Percentiles rank a stretch among this genome's conserved stretches.
phyloP scores from a whole-genome alignment of 2,113 vertebrate species.

The Odontophorus gujanensis region DNA sequence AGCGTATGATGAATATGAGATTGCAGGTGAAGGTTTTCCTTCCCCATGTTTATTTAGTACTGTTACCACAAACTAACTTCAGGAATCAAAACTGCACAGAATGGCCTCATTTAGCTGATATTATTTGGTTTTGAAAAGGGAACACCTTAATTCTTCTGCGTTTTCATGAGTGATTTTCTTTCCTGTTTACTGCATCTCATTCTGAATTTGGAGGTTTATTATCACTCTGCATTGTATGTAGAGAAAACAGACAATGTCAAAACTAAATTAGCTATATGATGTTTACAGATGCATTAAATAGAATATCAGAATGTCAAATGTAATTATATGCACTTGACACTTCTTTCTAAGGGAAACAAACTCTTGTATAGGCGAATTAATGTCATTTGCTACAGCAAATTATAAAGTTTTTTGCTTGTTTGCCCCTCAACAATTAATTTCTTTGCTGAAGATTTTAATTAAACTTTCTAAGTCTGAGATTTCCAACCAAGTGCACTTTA shows the following conservation, averaged over 20 bases:
- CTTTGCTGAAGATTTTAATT: background rate
- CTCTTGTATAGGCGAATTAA: background rate
- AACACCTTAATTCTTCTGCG: background rate
- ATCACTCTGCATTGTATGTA: background rate
- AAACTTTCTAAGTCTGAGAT: background rate
- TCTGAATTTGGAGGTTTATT: background rate
- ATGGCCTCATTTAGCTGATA: background rate
- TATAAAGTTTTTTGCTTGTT: background rate
- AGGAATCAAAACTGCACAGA: too few species aligned
- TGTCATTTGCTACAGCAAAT: background rate
- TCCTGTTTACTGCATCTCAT: background rate
- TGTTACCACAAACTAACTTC: background rate
- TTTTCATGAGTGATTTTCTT: background rate
- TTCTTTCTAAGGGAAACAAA: background rate
- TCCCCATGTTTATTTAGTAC: background rate
- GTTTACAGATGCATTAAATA: background rate
- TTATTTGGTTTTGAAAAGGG: background rate
- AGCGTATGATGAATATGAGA: background rate
- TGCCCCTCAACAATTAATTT: background rate
- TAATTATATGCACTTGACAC: background rate
- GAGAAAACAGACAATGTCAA: background rate
- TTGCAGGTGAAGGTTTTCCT: background rate
- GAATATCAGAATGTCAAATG: background rate
- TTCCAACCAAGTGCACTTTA: background rate
- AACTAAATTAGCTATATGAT: background rate